Conservation (phyloP, 2,888 invertebrate genomes). For the Platycnemis pennipes region DNA sequence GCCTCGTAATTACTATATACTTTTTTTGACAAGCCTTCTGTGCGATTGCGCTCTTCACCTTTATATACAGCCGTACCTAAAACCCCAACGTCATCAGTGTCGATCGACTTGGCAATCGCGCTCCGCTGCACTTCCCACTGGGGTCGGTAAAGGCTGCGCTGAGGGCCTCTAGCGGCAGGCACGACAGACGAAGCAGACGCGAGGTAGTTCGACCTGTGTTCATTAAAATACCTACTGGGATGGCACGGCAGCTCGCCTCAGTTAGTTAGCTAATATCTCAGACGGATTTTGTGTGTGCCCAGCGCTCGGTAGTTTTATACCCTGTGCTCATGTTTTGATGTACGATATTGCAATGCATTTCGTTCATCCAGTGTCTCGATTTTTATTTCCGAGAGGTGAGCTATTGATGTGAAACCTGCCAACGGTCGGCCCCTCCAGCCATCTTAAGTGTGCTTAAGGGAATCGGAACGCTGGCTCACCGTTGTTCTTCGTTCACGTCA, state of each 20-base stretch:
- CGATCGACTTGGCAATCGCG: conserved; percentile 68
- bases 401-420: conserved; percentile 65
- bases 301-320: conserved; percentile 33
- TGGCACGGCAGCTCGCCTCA: conserved; percentile 57
- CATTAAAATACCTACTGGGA: conserved; percentile 64
- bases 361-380: conserved; percentile 20
- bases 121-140: conserved; percentile 64
- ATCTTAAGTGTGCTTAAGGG: conserved; percentile 67
- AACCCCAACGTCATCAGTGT: conserved; percentile 63
- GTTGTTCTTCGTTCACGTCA: conserved; percentile 61
- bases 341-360: not conserved
- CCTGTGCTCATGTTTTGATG: conserved; percentile 16
- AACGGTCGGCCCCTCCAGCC: conserved; percentile 67
- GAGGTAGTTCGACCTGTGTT: conserved; percentile 68
- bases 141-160: conserved; percentile 69
- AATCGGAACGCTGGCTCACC: conserved; percentile 67
- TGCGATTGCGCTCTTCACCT: conserved; percentile 48
- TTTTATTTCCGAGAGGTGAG: conserved; percentile 61
- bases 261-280: conserved; percentile 1
- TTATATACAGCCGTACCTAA: conserved; percentile 23
- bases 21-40: not conserved
- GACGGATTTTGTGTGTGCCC: conserved; percentile 42
- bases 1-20: not conserved
- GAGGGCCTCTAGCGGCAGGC: conserved; percentile 69
- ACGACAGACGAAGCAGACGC: conserved; percentile 65